Evolutionary conservation across 2,797 vertebrate species (phyloP), one percentile per base, ranked within the genome.

Genomic region (Momotus momota): DNA sequence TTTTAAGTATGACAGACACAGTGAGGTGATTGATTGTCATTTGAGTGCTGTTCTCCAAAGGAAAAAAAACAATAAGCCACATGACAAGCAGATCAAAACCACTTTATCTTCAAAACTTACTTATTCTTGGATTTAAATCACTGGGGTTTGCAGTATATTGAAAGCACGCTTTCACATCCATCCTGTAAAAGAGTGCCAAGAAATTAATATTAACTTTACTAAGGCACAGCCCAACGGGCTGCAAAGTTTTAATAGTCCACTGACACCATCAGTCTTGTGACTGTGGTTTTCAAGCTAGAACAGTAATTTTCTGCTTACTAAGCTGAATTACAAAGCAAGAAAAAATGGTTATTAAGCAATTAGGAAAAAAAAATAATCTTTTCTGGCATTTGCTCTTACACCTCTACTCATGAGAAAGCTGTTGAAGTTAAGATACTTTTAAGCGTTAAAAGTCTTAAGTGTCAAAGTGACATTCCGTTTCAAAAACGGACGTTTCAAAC

Each of bases 81-180:
- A 1, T 26, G 22, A 93, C 38, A 90, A 86, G 55, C 38, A 90
- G 35, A 66, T 61, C 5, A 88, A 55, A 95, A 89, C 57, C 46
- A 51, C 10, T 38, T 46, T 35, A 15, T 70, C 62, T 58, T 60
- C 25, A 70, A 57, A 93, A 99, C 99, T 97, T 98, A 99, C 99
- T 98, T 97, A 99, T 98, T 93, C 91, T 97, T 62, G 98, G 98
- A 97, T 97, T 99, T 97, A 99, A 99, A 61, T 97, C 96, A 17
- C 83, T 79, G 27, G 98, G 98, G 70, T 98, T 99, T 85, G 99
- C 98, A 84, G 97, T 99, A 84, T 99, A 99, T 84, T 98, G 97
- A 95, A 99, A 99, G 96, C 99, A 99, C 7, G 98, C 98, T 51
- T 98, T 98, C 89, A 99, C 98, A 31, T 97, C 98, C 94, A 99